Evolutionary conservation across 2,797 vertebrate genomes (phyloP).

Genomic region (Anguilla pacifica): DNA sequence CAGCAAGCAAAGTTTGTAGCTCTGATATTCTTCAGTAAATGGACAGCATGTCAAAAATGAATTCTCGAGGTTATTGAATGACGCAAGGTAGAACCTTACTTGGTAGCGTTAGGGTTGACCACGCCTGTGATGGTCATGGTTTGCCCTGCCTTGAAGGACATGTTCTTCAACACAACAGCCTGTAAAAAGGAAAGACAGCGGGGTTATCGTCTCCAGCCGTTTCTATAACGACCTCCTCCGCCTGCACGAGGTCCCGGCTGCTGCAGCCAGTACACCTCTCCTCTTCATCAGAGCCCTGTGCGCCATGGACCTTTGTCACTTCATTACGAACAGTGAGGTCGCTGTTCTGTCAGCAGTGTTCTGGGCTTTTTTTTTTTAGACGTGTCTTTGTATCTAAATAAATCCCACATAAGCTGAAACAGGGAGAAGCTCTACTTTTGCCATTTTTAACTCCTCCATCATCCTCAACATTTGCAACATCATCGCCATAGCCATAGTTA

Average conservation of each 20-base stretch:
- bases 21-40: neutral
- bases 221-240: neutral
- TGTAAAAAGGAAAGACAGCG: conserved; percentile 43
- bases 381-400: neutral
- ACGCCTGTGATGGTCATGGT: conserved; percentile 68
- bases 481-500: neutral
- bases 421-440: neutral
- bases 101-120: conserved; percentile 53
- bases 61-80: neutral
- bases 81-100: conserved; percentile 58
- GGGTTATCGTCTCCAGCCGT: neutral
- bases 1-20: neutral
- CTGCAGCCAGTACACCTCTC: neutral
- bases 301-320: neutral
- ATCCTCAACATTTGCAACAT: neutral
- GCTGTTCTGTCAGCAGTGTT: too few relatives aligned
- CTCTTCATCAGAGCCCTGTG: neutral
- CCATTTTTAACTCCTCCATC: neutral
- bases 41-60: neutral
- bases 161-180: conserved; percentile 67
- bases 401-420: neutral
- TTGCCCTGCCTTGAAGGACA: conserved; percentile 77
- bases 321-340: neutral
- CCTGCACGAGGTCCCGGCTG: neutral
- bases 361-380: too few relatives aligned